phyloP scores from a whole-genome alignment of 2,797 vertebrate genomes.

The Balearica regulorum region DNA sequence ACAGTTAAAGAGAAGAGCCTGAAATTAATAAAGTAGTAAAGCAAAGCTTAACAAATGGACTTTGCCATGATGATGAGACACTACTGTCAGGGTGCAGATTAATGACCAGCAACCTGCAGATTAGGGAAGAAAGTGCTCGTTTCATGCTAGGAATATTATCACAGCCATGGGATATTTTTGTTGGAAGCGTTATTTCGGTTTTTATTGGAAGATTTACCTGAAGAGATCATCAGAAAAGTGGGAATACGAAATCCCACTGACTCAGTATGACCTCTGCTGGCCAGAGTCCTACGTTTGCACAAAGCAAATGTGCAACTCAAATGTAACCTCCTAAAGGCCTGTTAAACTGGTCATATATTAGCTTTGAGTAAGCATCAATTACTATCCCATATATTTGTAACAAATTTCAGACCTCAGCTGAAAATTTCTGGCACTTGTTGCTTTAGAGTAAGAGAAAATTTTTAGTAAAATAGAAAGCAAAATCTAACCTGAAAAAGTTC shows the following conservation, averaged over 20 bases:
- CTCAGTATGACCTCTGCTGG: slow-evolving; percentile 59
- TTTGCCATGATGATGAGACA: background rate
- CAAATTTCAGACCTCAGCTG: background rate
- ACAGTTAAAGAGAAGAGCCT: background rate
- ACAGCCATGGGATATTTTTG: background rate
- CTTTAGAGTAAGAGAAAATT: background rate
- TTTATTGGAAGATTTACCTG: background rate
- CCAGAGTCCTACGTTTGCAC: background rate
- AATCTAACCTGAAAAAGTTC: background rate
- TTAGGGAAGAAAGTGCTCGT: background rate
- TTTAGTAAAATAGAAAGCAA: background rate
- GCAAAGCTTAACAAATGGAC: background rate
- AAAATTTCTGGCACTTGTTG: background rate
- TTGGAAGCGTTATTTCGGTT: background rate
- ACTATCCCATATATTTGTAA: background rate
- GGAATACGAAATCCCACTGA: background rate
- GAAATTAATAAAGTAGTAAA: background rate
- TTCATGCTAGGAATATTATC: background rate
- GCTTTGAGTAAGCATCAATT: background rate
- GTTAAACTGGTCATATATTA: background rate
- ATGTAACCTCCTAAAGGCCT: background rate
- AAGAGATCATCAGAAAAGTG: background rate
- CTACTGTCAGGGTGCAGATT: background rate
- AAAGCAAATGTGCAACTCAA: background rate
- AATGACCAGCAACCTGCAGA: background rate